Evolutionary conservation across 1,140 invertebrate genomes (phyloP).

Genomic region (Antheraea mylitta): DNA sequence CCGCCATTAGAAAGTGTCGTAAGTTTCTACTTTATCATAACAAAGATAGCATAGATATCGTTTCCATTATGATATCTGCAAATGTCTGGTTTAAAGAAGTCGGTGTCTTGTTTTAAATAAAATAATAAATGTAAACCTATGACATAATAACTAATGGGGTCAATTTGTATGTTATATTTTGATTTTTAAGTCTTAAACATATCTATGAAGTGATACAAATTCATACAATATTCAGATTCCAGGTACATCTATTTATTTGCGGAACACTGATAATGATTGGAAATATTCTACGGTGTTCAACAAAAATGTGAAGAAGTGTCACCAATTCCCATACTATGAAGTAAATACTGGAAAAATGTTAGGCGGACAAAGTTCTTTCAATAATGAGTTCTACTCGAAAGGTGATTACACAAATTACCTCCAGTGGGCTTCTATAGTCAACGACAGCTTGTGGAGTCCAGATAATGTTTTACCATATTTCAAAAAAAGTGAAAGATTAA

Average conservation of each 20-base stretch:
- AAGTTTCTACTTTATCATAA: neutral
- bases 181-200: no score
- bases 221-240: no score
- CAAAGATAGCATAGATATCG: no score
- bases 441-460: constrained; percentile 83
- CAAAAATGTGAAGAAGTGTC: neutral
- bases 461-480: constrained; percentile 2
- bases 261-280: neutral
- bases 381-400: constrained; percentile 86
- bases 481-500: neutral
- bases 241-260: neutral
- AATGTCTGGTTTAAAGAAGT: neutral
- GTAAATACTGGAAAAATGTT: constrained; percentile 83
- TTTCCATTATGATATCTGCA: neutral
- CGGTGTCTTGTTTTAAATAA: no score
- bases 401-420: constrained; percentile 72
- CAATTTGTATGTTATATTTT: no score
- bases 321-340: constrained; percentile 78
- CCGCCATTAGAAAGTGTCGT: neutral
- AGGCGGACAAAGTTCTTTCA: constrained; percentile 85
- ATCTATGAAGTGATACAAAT: no score
- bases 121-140: no score
- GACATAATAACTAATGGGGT: no score
- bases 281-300: neutral
- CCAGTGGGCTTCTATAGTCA: neutral